These are phyloP conservation scores for Isoperla grammatica DNA, from an alignment of 2,888 invertebrate species.

Conservation along the genomic window DNA sequence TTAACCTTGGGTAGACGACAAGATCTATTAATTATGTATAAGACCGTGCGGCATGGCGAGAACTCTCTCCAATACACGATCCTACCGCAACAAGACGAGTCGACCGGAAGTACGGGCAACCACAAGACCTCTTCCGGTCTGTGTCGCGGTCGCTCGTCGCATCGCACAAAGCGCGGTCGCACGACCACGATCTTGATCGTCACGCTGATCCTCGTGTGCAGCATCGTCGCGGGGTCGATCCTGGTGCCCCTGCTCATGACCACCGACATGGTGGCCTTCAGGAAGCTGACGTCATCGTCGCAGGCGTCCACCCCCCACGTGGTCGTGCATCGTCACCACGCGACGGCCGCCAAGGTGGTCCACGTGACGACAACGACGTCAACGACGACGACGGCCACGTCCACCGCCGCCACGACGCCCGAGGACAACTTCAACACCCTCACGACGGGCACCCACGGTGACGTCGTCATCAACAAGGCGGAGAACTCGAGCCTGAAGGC, in stretches of 20 bases:
- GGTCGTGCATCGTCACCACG: slow-evolving; percentile 16
- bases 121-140: slow-evolving; percentile 18
- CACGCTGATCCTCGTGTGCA: slow-evolving; percentile 36
- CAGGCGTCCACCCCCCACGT: neutral
- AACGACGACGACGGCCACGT: slow-evolving; percentile 36
- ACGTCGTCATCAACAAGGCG: slow-evolving; percentile 1
- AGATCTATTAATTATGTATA: slow-evolving; percentile 52
- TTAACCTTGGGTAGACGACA: slow-evolving; percentile 18
- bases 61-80: slow-evolving; percentile 70
- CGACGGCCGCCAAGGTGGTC: slow-evolving; percentile 24
- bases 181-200: slow-evolving; percentile 37
- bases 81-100: slow-evolving; percentile 62
- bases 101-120: slow-evolving; percentile 2
- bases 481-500: neutral
- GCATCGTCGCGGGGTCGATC: slow-evolving; percentile 37
- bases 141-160: slow-evolving; percentile 26
- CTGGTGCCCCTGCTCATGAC: slow-evolving; percentile 38
- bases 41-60: slow-evolving; percentile 68
- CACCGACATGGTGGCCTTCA: slow-evolving; percentile 40
- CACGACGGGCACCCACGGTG: slow-evolving; percentile 2
- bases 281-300: slow-evolving; percentile 21
- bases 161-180: slow-evolving; percentile 31
- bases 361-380: slow-evolving; percentile 16
- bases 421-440: slow-evolving; percentile 21
- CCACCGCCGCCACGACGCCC: slow-evolving; percentile 34